A percentile compares a stretch with the other conserved stretches of the same genome.
phyloP scores from a whole-genome alignment of 2,888 invertebrate species.

The Xylophagus ater region DNA sequence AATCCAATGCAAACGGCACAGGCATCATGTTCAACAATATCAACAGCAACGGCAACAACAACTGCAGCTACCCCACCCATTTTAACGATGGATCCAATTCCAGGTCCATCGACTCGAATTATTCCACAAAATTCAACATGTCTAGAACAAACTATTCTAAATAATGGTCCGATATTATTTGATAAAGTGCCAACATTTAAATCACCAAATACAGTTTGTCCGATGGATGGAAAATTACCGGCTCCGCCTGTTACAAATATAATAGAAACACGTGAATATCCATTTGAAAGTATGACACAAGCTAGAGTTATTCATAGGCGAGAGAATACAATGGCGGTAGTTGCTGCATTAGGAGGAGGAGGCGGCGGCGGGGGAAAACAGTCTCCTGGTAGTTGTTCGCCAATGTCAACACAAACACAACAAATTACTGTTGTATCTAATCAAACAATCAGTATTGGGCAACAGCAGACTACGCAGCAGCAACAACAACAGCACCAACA shows the following conservation, averaged over 20 bases:
- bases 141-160: constrained; percentile 22
- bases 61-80: constrained; percentile 17
- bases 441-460: constrained; percentile 1
- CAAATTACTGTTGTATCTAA: constrained; percentile 4
- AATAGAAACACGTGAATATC: constrained; percentile 50
- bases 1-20: constrained; percentile 16
- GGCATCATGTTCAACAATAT: constrained; percentile 15
- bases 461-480: background rate
- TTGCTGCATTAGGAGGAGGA: constrained; percentile 19
- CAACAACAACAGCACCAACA: constrained; percentile 3
- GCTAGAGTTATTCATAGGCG: constrained; percentile 74
- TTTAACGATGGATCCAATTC: constrained; percentile 21
- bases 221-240: constrained; percentile 61
- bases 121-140: constrained; percentile 3
- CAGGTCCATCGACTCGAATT: constrained; percentile 14
- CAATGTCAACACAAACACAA: constrained; percentile 3
- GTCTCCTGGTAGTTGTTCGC: background rate
- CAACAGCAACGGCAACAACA: constrained; percentile 19
- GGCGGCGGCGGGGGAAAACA: constrained; percentile 16
- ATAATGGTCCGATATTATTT: constrained; percentile 16
- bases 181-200: constrained; percentile 42
- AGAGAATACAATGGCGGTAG: constrained; percentile 46
- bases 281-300: constrained; percentile 86
- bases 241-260: constrained; percentile 43
- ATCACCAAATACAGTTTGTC: constrained; percentile 81